These are phyloP conservation scores for Holotrichia oblita DNA, from an alignment of 1,140 invertebrate genomes.

Conservation along the genomic window DNA sequence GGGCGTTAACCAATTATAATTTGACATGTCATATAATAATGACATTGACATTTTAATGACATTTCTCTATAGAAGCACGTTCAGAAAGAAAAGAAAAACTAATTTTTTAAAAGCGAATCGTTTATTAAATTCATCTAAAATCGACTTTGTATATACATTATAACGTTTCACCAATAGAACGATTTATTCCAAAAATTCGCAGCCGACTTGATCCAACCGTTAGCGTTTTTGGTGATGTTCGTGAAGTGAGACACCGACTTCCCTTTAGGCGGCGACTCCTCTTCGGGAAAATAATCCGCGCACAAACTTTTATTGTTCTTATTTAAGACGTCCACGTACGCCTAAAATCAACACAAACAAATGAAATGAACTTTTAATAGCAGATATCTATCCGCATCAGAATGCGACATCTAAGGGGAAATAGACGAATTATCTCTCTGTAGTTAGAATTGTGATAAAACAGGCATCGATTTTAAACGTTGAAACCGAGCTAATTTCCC, in stretches of 20 bases:
- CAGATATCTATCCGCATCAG: no score
- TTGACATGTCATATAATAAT: no score
- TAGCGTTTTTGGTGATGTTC: slow-evolving; percentile 26
- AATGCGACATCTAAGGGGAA: no score
- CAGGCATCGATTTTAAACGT: no score
- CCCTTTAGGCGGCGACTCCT: slow-evolving; percentile 41
- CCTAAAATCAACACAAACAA: slow-evolving; percentile 40
- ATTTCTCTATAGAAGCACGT: no score
- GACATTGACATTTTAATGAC: no score
- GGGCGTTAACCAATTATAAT: no score
- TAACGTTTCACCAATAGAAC: slow-evolving; percentile 49
- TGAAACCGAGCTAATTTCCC: background rate
- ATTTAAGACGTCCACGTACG: slow-evolving; percentile 41
- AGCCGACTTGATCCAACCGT: slow-evolving; percentile 42
- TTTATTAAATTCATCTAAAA: background rate
- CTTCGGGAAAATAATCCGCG: slow-evolving; percentile 46
- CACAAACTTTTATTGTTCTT: slow-evolving; percentile 35
- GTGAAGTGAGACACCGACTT: slow-evolving; percentile 34
- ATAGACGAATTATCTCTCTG: no score
- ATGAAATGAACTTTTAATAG: no score
- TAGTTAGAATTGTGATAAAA: no score
- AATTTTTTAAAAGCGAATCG: no score
- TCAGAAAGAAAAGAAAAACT: no score
- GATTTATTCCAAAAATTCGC: slow-evolving; percentile 48
- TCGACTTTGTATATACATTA: background rate